phyloP scores from a whole-genome alignment of 2,888 invertebrate species.

The Brassicogethes aeneus region DNA sequence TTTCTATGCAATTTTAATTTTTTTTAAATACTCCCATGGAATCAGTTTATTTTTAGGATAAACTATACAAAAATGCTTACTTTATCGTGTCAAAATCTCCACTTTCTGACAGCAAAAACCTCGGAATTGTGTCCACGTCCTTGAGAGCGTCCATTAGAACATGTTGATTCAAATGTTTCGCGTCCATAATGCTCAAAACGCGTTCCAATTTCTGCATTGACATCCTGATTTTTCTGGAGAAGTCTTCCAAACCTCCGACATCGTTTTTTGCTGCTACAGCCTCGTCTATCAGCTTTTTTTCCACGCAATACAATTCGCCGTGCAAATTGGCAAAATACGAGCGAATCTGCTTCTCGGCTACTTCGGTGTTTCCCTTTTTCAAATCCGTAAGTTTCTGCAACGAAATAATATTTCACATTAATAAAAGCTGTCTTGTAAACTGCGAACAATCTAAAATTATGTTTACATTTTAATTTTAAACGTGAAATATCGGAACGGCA shows the following conservation, averaged over 20 bases:
- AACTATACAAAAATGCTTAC: too few species aligned
- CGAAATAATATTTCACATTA: too few species aligned
- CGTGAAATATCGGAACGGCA: too few species aligned
- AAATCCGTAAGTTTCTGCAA: background rate
- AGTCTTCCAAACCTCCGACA: background rate
- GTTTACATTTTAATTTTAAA: too few species aligned
- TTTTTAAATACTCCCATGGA: too few species aligned
- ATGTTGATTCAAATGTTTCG: background rate
- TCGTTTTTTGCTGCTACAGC: background rate
- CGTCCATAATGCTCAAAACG: background rate
- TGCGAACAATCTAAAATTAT: too few species aligned
- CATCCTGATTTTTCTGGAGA: background rate
- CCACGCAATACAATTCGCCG: background rate
- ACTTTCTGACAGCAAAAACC: background rate
- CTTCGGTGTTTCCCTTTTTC: background rate
- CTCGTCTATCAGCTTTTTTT: background rate
- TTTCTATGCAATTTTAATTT: too few species aligned
- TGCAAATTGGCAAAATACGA: background rate
- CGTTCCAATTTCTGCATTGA: background rate
- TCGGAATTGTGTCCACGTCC: background rate
- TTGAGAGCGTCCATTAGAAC: background rate
- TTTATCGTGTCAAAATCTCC: too few species aligned
- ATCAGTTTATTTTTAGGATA: too few species aligned
- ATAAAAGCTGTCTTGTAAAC: too few species aligned
- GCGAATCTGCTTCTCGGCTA: background rate